Base-by-base conservation (phyloP, 2,113 vertebrate species). In the Chloroceryle aenea region DNA sequence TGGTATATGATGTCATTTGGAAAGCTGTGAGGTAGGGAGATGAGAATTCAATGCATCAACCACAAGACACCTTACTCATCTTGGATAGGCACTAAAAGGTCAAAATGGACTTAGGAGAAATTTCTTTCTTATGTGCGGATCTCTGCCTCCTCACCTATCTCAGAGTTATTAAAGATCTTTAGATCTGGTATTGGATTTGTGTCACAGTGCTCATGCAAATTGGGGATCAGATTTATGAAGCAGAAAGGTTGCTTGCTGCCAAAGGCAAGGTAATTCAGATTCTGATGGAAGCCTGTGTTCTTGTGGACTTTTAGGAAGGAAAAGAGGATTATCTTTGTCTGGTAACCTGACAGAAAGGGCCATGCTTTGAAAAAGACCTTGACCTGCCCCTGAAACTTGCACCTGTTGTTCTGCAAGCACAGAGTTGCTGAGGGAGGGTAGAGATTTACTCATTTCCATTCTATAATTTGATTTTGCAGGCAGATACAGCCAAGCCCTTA, bases 151-250 rank as follows among this genome's bases (percentile, higher is more conserved):
- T 97, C 84, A 85, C 47, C 66, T 93, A 52, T 11, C 4, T 2
- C 34, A 79, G 58, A 80, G 47, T 2, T 59, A 26, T 40, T 85
- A 63, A 86, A 87, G 56, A 25, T 23, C 32, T 8, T 85, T 48
- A 72, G 42, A 86, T 40, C 25, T 85, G 58, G 14, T 34, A 22
- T 87, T 45, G 91, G 76, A 85, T 97, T 96, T 91, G 32, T 81
- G 71, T 96, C 74, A 56, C 73, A 62, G 59, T 85, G 79, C 40
- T 85, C 43, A 74, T 59, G 55, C 55, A 92, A 95, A 97, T 38
- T n/a, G 61, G 66, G 83, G 67, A 87, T 34, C 82, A 85, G 86
- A 75, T 47, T 71, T 93, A 93, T 85, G 92, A 92, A 97, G 95
- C 48, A 89, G 78, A 94, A 97, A 91, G 79, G 4, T 82, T 92